Evolutionary conservation across 2,113 vertebrate species (phyloP), one percentile per base, ranked within the genome.

Genomic region (Rhadina sibilatrix): DNA sequence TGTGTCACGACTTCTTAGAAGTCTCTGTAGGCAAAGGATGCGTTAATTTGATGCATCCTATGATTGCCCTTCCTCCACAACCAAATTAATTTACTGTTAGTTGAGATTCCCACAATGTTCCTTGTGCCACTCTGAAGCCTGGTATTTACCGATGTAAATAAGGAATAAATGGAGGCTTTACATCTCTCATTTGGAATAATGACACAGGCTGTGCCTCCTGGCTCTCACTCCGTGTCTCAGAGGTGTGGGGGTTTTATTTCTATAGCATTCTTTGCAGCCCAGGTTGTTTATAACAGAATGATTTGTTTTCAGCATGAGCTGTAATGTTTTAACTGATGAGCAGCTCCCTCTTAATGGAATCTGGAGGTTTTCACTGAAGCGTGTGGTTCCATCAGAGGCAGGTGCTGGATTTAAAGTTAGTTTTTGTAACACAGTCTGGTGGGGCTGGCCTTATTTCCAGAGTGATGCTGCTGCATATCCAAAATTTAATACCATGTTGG

Each of bases 1-100:
- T 89, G 57, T 94, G 88, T 96, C 96, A 97, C 50, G 79, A 95
- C 90, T 96, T 90, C 94, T 79, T 65, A 80, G 94, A 92, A 93
- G 76, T 92, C 82, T 90, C 92, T 53, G 82, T 72, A 86, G 88
- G 95, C 68, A 93, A 92, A 88, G 68, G 84, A 87, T 93, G 90
- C 5, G 2, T 77, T 97, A 92, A 95, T 93, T 96, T 66, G 74
- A 25, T 56, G 66, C 75, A 90, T 91, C 84, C 90, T 93, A 66
- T 53, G 70, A 61, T 87, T 94, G 85, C 85, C 66, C 59, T 94
- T 88, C 85, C 75, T 94, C 91, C 85, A 57, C 54, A 59, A 33
- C 46, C 57, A 54, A 61, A 70, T 83, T 90, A 69, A 90, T 87
- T 83, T 93, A 23, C 82, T 78, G 71, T 63, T 87, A 65, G 64